phyloP scores from a whole-genome alignment of 2,797 vertebrate species.

The Coendou prehensilis region DNA sequence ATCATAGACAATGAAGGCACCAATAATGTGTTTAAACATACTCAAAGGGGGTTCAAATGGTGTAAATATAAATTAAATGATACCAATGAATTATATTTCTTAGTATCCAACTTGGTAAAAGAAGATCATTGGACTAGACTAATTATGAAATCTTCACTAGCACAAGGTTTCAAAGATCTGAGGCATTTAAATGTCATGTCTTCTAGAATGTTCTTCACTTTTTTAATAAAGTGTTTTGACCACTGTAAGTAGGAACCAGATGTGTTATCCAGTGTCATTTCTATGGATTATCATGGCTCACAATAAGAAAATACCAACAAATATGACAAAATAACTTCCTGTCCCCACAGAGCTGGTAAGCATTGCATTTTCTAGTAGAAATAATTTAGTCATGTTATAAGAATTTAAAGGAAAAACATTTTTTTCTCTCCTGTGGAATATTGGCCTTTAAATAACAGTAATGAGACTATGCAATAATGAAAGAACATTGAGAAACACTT shows the following conservation, averaged over 20 bases:
- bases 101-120: background rate
- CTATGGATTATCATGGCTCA: background rate
- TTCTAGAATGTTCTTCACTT: background rate
- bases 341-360: background rate
- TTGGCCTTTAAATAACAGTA: background rate
- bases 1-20: background rate
- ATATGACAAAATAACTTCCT: background rate
- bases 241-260: background rate
- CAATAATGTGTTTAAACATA: background rate
- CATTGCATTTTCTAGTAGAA: background rate
- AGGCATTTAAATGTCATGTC: background rate
- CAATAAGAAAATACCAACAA: background rate
- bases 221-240: background rate
- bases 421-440: background rate
- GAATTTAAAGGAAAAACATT: background rate
- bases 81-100: background rate
- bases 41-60: background rate
- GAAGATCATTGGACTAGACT: background rate
- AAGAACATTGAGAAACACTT: slow-evolving; percentile 10
- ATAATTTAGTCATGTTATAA: background rate
- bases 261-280: background rate
- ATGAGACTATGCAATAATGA: background rate
- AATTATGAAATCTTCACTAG: background rate
- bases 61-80: background rate
- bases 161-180: background rate